Evolutionary conservation across 2,888 invertebrate genomes (phyloP), one percentile per base, ranked within the genome.

Genomic region (Eupithecia vulgata): DNA sequence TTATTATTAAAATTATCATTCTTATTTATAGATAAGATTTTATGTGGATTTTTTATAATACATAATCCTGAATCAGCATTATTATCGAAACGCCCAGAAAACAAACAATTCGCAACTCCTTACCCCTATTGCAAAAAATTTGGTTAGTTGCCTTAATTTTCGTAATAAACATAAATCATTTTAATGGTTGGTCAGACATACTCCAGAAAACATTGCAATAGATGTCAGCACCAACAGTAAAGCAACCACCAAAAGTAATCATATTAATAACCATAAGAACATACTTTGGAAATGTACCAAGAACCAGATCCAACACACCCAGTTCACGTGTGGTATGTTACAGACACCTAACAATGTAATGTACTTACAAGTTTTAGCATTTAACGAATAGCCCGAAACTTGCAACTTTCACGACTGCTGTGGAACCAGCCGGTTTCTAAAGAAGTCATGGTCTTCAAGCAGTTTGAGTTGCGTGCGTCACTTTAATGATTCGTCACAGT

Each of bases 391-490:
- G 57, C 57, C 57, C 57, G 57, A 57, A 57, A 57, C 57, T 57
- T 57, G 42, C 73, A 67, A 70, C 73, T 73, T 73, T 69, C 73
- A 73, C 67, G 70, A 70, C 21, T 48, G 21, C 64, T 70, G 70
- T 67, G 15, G 66, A 40, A 37, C 65, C 45, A 48, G 21, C 48
- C 70, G 62, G 70, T 70, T 73, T 21, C 10, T 68, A 65, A 62
- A 65, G 37, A 59, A 73, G 59, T 66, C 72, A 73, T 73, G 72
- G 72, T 68, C 65, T 72, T 64, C 57, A 57, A 72, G 65, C 37
- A 45, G 52, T 21, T 68, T 59, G 68, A 66, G 72, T 73, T 69
- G 69, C 72, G 69, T 73, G 72, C 72, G 69, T 73, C 59, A 73
- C 59, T 5, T n/a, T 12, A 3, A 25, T 25, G 57, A 57, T 25